Evolutionary conservation across 2,113 vertebrate genomes (phyloP), one percentile per base, ranked within the genome.

Genomic region (Hippocampus guttulatus): DNA sequence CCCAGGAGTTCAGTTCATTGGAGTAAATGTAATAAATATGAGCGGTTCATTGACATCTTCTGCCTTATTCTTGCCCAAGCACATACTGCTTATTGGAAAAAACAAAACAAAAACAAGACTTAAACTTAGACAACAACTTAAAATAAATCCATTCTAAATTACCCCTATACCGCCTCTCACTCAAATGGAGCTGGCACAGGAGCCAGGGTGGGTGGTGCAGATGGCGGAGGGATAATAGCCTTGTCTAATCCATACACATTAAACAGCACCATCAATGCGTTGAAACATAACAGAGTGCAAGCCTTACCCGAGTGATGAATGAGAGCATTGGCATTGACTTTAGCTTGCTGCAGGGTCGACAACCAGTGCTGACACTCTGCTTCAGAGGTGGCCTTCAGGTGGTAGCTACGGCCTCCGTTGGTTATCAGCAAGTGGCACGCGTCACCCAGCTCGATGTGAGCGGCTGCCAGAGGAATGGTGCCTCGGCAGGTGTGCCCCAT

Each of bases 401-500:
- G 95, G 88, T 98, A 98, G 52, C 91, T 96, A 73, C 95, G 93
- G 16, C 94, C 96, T 2, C 93, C 95, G 0, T 93, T 96, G 70
- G 93, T 94, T 23, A 98, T 90, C 77, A 97, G 90, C 8, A 98
- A 92, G 78, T 95, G 94, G 69, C 95, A 98, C 0, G 95, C 92
- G 88, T 98, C 95, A 54, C 96, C 96, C 0, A 91, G 92, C 58
- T 95, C 95, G 0, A 98, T 95, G 81, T 95, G 95, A 0, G 94
- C 92, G 0, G 92, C 94, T 10, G 93, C 95, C 81, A 98, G 73
- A 82, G 94, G 95, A 87, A 98, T 96, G 71, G 96, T 98, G 58
- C 94, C 95, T 0, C 96, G 94, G 76, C 96, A 98, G 3, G 95
- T 98, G 92, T 98, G 96, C 8, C 94, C 95, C 96, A 98, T 98